Percentiles rank a stretch among this genome's conserved stretches.
Evolutionary conservation across 2,113 vertebrate species (phyloP).

Genomic region (Sturnira hondurensis): DNA sequence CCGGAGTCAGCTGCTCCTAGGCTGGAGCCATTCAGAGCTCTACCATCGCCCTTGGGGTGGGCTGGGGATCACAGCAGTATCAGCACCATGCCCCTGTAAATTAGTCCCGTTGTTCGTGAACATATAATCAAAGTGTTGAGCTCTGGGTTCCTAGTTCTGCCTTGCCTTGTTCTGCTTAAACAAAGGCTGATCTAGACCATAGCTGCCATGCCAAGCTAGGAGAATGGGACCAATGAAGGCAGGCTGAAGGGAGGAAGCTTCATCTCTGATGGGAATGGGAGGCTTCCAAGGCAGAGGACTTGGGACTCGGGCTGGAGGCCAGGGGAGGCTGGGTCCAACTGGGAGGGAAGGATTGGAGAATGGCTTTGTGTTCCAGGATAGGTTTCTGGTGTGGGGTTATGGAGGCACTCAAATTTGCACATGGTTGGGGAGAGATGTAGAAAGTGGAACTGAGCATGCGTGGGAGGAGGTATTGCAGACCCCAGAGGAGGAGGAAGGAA

Average conservation of each 20-base stretch:
- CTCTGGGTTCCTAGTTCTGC: background rate
- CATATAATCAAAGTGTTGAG: background rate
- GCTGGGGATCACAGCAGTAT: background rate
- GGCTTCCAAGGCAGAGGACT: background rate
- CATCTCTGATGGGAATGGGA: background rate
- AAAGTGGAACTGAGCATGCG: background rate
- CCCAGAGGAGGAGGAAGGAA: conserved; percentile 68
- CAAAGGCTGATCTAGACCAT: background rate
- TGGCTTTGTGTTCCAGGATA: background rate
- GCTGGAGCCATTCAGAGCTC: background rate
- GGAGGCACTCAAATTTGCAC: background rate
- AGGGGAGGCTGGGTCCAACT: background rate
- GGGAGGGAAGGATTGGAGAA: background rate
- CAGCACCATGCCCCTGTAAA: background rate
- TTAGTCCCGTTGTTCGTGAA: background rate
- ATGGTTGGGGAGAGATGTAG: background rate
- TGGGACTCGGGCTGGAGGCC: background rate
- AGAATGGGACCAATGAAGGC: background rate
- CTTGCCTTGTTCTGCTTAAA: background rate
- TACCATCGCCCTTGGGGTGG: background rate
- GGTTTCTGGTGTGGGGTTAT: background rate
- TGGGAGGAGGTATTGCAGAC: background rate
- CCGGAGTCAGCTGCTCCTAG: background rate
- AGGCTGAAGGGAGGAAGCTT: background rate
- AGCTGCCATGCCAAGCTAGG: background rate